Evolutionary conservation across 2,113 vertebrate genomes (phyloP).

Genomic region (Nicator chloris): DNA sequence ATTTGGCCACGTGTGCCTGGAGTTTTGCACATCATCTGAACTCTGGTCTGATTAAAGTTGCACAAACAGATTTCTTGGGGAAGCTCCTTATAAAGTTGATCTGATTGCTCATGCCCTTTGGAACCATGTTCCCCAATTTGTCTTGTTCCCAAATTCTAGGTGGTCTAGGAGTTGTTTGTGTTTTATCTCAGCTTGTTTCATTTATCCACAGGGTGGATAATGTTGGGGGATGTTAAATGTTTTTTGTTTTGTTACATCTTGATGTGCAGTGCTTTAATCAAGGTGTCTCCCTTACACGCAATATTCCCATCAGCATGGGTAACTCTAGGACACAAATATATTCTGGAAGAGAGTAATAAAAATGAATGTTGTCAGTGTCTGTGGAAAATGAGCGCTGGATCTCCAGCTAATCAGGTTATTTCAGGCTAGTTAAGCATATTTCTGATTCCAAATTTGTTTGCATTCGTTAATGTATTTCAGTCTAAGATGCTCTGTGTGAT

Average conservation of each 20-base stretch:
- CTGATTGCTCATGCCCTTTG: neutral
- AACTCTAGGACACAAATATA: neutral
- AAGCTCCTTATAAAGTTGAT: neutral
- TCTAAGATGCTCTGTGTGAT: neutral
- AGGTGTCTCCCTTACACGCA: neutral
- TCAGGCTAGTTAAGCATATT: neutral
- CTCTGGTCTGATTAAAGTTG: neutral
- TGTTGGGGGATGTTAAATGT: neutral
- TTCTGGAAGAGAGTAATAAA: neutral
- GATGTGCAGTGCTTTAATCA: neutral
- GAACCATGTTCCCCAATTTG: neutral
- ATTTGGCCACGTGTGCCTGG: neutral
- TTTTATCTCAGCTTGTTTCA: neutral
- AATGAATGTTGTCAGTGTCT: neutral
- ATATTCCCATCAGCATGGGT: neutral
- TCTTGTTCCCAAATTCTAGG: neutral
- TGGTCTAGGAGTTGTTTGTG: neutral
- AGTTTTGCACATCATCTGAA: neutral
- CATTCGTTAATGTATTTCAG: neutral
- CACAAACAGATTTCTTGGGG: neutral
- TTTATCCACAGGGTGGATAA: neutral
- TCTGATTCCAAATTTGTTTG: slow-evolving; percentile 6
- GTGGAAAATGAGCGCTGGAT: neutral
- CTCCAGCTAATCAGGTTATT: neutral
- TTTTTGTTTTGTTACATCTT: neutral